A percentile compares a stretch with the other conserved stretches of the same genome.
Evolutionary conservation across 2,797 vertebrate genomes (phyloP).

Genomic region (Sebastiscus tertius): DNA sequence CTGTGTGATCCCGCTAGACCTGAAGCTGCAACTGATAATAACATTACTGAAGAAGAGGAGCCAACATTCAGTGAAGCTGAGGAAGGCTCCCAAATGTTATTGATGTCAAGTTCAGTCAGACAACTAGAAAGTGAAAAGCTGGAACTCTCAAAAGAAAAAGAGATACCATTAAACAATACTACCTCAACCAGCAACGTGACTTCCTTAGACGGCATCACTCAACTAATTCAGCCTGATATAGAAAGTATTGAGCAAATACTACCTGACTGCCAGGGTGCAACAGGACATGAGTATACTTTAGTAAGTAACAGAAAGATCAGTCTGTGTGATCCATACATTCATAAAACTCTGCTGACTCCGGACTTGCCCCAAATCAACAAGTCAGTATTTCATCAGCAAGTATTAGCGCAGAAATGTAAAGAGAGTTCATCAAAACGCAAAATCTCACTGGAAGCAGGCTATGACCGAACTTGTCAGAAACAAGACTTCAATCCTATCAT

Average conservation of each 20-base stretch:
- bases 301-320: constrained; percentile 57
- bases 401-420: constrained; percentile 8
- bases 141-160: constrained; percentile 22
- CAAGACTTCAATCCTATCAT: neutral
- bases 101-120: constrained; percentile 7
- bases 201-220: neutral
- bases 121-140: neutral
- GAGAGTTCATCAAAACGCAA: constrained; percentile 65
- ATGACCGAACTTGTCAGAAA: neutral
- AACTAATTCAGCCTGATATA: constrained; percentile 17
- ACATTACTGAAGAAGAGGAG: constrained; percentile 20
- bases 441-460: constrained; percentile 44
- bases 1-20: neutral
- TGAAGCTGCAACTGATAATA: constrained; percentile 6
- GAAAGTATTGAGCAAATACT: constrained; percentile 45
- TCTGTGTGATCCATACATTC: constrained; percentile 72
- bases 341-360: constrained; percentile 43
- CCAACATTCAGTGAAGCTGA: neutral
- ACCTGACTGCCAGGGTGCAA: constrained; percentile 41
- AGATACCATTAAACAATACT: neutral
- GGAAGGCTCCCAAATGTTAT: neutral
- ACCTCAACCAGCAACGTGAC: neutral
- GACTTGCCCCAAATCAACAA: neutral
- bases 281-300: constrained; percentile 40
- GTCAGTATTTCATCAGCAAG: neutral